phyloP scores from a whole-genome alignment of 2,113 vertebrate species.

The Lepus americanus region DNA sequence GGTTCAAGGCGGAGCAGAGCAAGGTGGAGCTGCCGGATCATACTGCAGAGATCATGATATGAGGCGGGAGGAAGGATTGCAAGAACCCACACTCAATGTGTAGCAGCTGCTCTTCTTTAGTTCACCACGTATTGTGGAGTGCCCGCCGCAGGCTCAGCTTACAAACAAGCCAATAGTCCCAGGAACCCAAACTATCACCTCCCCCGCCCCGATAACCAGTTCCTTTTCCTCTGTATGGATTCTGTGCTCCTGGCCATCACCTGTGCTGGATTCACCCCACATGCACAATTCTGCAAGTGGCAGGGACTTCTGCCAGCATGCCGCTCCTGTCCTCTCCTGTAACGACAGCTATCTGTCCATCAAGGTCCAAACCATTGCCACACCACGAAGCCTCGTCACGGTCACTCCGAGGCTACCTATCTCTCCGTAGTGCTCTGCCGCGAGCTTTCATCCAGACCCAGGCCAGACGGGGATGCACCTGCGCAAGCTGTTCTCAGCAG shows the following conservation, averaged over 20 bases:
- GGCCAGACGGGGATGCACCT: too few species aligned
- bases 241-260: not conserved
- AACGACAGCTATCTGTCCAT: not conserved
- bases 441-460: too few species aligned
- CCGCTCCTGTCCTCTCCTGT: not conserved
- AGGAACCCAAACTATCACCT: not conserved
- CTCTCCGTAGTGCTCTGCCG: not conserved
- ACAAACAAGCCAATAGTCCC: not conserved
- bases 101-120: not conserved
- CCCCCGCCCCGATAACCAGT: too few species aligned
- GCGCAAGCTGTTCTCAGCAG: not conserved
- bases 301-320: not conserved
- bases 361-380: not conserved
- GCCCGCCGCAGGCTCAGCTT: not conserved
- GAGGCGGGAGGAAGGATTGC: not conserved
- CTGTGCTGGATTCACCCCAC: not conserved
- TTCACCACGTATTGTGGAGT: not conserved
- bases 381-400: not conserved
- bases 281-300: not conserved
- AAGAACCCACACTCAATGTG: not conserved
- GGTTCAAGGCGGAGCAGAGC: not conserved
- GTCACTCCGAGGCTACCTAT: too few species aligned
- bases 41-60: not conserved
- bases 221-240: not conserved
- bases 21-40: not conserved